Evolutionary conservation across 2,113 vertebrate genomes (phyloP), one percentile per base, ranked within the genome.

Genomic region (Dolichallabes microphthalmus): DNA sequence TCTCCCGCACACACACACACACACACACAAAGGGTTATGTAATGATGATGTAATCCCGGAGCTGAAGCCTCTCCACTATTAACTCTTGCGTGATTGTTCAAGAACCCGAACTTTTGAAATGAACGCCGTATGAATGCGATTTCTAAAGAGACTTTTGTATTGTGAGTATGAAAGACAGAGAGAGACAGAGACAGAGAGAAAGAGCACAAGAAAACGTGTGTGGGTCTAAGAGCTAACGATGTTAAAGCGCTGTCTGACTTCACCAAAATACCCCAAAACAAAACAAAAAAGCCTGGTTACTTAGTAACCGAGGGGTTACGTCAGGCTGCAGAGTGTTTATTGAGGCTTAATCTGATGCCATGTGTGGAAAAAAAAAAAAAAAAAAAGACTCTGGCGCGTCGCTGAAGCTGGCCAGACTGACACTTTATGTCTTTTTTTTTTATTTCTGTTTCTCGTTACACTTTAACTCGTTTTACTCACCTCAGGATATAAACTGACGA

Each of bases 21-120:
- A 39, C 74, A 13, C 52, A 27, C 60, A 69, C 17, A 66, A 11
- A 6, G 13, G 50, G 50, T 93, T 91, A 91, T 92, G 91, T 91
- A 92, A 93, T 82, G 19, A 84, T 93, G 93, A 92, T 88, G 91
- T 93, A 85, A 92, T 91, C 85, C 87, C 77, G 58, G 66, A 76
- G 15, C 50, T 27, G 61, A 84, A 79, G 87, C 64, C 66, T 22
- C 50, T 39, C 66, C 63, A 75, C 58, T 64, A 69, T 87, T 85
- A 64, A 76, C 84, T 55, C 57, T 75, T 90, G 89, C 88, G 87
- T 89, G 88, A 74, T n/a, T 71, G 20, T 35, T 57, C 22, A 22
- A n/a, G 22, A 73, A 27, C 11, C 6, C 6, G 45, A 68, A 74
- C 53, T 32, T 53, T 22, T 45, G 74, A 76, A 53, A 55, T 9